These are phyloP conservation scores for Tyto alba DNA, from an alignment of 2,113 vertebrate species.

Conservation along the genomic window DNA sequence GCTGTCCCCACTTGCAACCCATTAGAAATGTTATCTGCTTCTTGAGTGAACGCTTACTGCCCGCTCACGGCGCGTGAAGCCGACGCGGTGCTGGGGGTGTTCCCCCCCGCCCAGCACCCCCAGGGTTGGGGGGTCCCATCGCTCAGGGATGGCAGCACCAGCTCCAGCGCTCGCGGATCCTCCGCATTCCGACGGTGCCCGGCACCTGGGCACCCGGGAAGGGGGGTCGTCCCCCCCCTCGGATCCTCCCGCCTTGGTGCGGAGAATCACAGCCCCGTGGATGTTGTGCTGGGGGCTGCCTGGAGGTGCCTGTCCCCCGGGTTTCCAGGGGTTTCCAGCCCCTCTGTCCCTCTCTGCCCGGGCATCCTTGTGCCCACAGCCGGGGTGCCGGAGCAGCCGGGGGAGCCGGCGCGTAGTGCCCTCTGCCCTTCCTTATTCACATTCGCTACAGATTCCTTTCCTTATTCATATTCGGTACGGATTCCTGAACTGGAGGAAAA, in stretches of 20 bases:
- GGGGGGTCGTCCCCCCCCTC: no score
- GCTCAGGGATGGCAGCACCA: no score
- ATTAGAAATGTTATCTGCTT: background rate
- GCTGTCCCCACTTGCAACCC: background rate
- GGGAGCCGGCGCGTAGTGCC: background rate
- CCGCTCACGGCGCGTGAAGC: background rate
- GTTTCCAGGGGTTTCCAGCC: background rate
- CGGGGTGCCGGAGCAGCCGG: rapidly evolving
- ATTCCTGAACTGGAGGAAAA: background rate
- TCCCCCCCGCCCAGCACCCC: no score
- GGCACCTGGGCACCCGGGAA: background rate
- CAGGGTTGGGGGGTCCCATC: background rate
- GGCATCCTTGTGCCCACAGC: background rate
- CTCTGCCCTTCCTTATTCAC: background rate
- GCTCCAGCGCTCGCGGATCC: no score
- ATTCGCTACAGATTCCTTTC: rapidly evolving
- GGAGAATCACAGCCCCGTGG: background rate
- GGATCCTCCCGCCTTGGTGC: background rate
- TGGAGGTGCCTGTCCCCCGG: background rate
- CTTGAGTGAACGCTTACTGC: background rate
- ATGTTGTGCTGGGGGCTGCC: background rate
- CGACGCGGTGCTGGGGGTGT: background rate
- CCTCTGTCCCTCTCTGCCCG: no score
- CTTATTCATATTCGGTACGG: rapidly evolving
- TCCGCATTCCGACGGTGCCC: background rate